A percentile compares a stretch with the other conserved stretches of the same genome.
These are phyloP conservation scores for Agrotis clavis DNA, from an alignment of 2,888 invertebrate species.

Conservation along the genomic window DNA sequence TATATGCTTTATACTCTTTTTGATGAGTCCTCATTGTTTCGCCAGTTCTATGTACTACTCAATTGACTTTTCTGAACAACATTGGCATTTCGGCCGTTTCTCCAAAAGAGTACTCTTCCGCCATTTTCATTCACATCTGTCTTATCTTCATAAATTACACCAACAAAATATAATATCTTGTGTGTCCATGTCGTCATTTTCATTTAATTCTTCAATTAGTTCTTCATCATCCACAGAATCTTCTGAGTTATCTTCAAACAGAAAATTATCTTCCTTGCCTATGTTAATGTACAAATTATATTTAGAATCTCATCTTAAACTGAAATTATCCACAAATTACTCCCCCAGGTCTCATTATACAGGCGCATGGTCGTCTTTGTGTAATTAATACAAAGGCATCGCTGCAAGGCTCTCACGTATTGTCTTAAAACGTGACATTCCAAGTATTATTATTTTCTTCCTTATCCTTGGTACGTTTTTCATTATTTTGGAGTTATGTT, in stretches of 20 bases:
- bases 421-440: slow-evolving; percentile 66
- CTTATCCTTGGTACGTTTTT: slow-evolving; percentile 9
- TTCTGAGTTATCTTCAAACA: not conserved
- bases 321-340: slow-evolving; percentile 38
- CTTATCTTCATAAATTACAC: not conserved
- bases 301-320: slow-evolving; percentile 12
- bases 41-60: too few relatives aligned
- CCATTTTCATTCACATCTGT: not conserved
- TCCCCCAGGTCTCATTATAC: slow-evolving; percentile 55
- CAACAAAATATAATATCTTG: too few relatives aligned
- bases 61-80: too few relatives aligned
- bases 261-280: not conserved
- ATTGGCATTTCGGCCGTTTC: not conserved
- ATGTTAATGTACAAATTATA: slow-evolving; percentile 12
- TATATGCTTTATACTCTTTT: too few relatives aligned
- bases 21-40: too few relatives aligned
- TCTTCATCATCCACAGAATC: not conserved
- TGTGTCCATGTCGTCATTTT: not conserved
- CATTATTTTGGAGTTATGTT: slow-evolving; percentile 6
- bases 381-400: slow-evolving; percentile 59
- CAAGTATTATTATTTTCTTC: slow-evolving; percentile 37
- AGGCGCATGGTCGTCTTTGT: slow-evolving; percentile 54
- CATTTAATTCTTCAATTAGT: not conserved
- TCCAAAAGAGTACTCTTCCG: not conserved
- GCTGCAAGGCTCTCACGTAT: slow-evolving; percentile 64